Evolutionary conservation across 2,797 vertebrate species (phyloP), one percentile per base, ranked within the genome.

Genomic region (Euthynnus affinis): DNA sequence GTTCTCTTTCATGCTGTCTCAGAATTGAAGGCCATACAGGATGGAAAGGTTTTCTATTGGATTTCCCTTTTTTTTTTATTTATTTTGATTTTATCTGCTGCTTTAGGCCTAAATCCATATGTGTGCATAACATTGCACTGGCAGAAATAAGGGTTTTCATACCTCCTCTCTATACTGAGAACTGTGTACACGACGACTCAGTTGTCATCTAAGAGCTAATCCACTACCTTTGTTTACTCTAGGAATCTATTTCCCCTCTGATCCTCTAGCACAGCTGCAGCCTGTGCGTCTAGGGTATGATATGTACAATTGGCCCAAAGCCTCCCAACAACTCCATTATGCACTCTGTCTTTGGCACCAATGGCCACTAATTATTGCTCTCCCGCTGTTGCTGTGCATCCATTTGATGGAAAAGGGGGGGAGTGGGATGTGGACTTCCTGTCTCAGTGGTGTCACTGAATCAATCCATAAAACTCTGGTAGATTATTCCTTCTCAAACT

Each of bases 341-440:
- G 75, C 82, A 52, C 84, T 62, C 78, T 66, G 74, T 64, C 62
- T 78, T 71, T 87, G 85, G 85, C 87, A 79, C 72, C 74, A 23
- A 10, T 71, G 63, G 68, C 74, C 46, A n/a, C 78, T 91, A 83
- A 90, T 91, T 89, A 89, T 73, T 71, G 70, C 81, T 76, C 76
- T 70, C 60, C 53, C 9, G 27, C 78, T 75, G 71, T 53, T 69
- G 67, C 66, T 71, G 71, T 53, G 65, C 78, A 60, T 88, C 59
- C 44, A 37, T 61, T 79, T 75, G 74, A 84, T 86, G 76, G 55
- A 64, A 74, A 61, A 32, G 51, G 65, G 65, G 34, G 63, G 32
- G 46, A 71, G 62, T 13, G 40, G 51, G 73, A 73, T 78, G 68
- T 64, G 58, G 60, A 83, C 81, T 86, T 83, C 65, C 83, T 61